These are phyloP conservation scores for Cotesia glomerata DNA, from an alignment of 1,140 invertebrate species.

Conservation along the genomic window DNA sequence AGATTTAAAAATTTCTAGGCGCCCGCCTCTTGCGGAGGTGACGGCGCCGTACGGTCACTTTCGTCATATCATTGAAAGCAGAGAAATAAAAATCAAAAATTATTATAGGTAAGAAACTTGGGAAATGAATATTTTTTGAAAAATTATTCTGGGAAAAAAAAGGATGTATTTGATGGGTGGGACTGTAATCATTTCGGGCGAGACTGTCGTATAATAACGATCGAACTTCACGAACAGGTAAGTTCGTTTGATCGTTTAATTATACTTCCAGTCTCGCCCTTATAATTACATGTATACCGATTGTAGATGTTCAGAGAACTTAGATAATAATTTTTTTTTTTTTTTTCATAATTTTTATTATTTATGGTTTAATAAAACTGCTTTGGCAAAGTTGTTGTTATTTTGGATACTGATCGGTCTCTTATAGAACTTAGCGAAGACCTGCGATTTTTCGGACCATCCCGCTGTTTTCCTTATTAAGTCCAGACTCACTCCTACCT, in stretches of 20 bases:
- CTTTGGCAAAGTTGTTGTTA: too few relatives aligned
- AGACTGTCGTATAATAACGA: too few relatives aligned
- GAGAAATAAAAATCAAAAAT: neutral
- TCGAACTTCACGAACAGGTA: too few relatives aligned
- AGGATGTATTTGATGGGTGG: neutral
- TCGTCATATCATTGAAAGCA: neutral
- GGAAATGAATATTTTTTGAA: neutral
- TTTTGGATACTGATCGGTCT: neutral
- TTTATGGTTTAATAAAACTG: too few relatives aligned
- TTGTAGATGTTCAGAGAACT: constrained; percentile 38
- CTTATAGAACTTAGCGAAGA: constrained; percentile 8
- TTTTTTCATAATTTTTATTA: neutral
- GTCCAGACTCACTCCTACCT: neutral
- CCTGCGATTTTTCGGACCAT: neutral
- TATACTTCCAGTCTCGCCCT: neutral
- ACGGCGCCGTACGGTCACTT: neutral
- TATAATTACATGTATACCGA: constrained; percentile 2
- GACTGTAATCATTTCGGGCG: neutral
- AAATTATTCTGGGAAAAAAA: neutral
- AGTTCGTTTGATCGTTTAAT: too few relatives aligned
- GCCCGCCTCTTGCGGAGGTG: neutral
- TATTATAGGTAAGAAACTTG: too few relatives aligned
- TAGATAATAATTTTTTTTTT: neutral
- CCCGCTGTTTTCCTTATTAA: neutral
- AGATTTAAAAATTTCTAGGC: too few relatives aligned